Base-by-base conservation (phyloP, 2,113 vertebrate species). In the Atherinomorus stipes region DNA sequence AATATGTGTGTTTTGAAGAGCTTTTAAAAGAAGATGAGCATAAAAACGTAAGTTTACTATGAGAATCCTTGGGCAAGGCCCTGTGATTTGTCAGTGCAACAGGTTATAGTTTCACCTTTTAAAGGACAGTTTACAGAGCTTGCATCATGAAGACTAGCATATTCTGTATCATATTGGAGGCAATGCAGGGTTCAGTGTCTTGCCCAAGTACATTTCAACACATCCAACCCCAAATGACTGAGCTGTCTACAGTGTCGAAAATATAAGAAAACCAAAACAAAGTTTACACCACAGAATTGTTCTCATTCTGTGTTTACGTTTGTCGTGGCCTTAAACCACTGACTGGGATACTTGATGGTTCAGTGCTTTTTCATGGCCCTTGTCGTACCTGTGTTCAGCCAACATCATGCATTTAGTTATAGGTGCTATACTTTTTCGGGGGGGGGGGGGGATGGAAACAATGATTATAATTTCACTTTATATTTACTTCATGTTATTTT, bases 241-340 rank as follows among this genome's bases (percentile, higher is more conserved):
- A 47, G 44, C 44, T 47, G 42, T 12, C 9, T 19, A 47, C 18
- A n/a, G 18, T 19, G 5, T 19, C 19, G 42, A 47, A 47, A 47
- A 47, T 9, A 4, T 16, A 47, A n/a, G 44, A 47, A 47, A 47
- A 19, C 44, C 18, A 19, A 19, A 19, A 18, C 44, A 47, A n/a
- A 47, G 52, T 50, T 26, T 26, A 19, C 52, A 50, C 47, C 52
- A 38, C 75, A 45, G 49, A 56, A 65, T 31, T 42, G 52, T 60
- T 57, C 53, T 34, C 63, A 28, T 38, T 9, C 45, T 25, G 15
- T 78, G 51, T 76, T 80, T 59, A 59, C 72, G 76, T 40, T 38
- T 60, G 25, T 60, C 71, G 40, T 52, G 53, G 40, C 40, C 31
- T 54, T 31, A 53, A 51, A 61, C 65, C 54, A 42, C 61, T 1